These are phyloP conservation scores for Plagiodera versicolora DNA, from an alignment of 2,888 invertebrate species.

Conservation along the genomic window DNA sequence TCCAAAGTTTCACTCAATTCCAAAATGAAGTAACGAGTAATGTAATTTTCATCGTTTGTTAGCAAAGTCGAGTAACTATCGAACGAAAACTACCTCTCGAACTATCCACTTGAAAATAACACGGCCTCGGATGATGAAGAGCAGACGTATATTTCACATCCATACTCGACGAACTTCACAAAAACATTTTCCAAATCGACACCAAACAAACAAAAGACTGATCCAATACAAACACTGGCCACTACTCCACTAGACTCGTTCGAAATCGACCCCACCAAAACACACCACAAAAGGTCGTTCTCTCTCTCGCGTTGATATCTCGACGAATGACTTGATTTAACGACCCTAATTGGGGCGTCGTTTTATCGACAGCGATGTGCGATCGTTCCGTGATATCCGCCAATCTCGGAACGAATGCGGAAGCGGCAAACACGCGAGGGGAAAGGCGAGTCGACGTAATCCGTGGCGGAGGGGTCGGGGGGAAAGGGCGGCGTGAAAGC, in stretches of 20 bases:
- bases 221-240: neutral
- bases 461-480: neutral
- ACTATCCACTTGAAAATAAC: constrained; percentile 23
- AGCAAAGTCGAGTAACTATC: too few species aligned
- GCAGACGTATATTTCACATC: constrained; percentile 42
- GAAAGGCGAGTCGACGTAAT: neutral
- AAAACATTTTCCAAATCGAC: neutral
- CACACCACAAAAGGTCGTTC: neutral
- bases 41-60: too few species aligned
- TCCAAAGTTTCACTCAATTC: too few species aligned
- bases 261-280: neutral
- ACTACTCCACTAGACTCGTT: too few species aligned
- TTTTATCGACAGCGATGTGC: neutral
- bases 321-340: neutral
- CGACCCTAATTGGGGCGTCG: neutral
- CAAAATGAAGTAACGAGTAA: too few species aligned
- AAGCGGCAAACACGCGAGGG: neutral
- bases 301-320: neutral
- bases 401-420: neutral
- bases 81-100: constrained; percentile 1
- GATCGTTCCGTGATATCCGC: neutral
- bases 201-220: neutral
- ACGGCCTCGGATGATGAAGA: constrained; percentile 41
- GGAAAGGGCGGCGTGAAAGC: neutral
- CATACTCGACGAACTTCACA: constrained; percentile 28